A percentile compares a stretch with the other conserved stretches of the same genome.
phyloP scores from a whole-genome alignment of 37 sponge, comb jelly and placozoan species.

The Corticium candelabrum region DNA sequence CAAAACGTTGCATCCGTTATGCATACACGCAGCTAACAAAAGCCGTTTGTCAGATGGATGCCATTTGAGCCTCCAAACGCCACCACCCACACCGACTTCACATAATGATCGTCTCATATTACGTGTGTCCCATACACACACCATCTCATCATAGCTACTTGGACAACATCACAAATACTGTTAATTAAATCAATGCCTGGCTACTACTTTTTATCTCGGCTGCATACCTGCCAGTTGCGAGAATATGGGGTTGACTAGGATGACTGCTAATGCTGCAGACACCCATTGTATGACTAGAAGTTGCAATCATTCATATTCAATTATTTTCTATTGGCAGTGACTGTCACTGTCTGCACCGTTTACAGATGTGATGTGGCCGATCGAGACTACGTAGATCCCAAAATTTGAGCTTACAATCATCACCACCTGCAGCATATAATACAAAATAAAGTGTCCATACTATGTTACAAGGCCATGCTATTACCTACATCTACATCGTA shows the following conservation, averaged over 20 bases:
- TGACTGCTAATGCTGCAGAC: slow-evolving; percentile 67
- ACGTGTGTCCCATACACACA: slow-evolving; percentile 63
- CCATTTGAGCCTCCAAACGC: slow-evolving; percentile 89
- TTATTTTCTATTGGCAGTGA: not conserved
- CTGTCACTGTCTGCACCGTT: too few relatives aligned
- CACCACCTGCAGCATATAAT: too few relatives aligned
- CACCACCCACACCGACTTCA: slow-evolving; percentile 57
- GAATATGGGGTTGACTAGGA: slow-evolving; percentile 23
- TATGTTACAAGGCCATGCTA: too few relatives aligned
- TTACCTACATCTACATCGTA: too few relatives aligned
- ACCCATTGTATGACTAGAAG: slow-evolving; percentile 67
- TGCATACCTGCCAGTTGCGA: slow-evolving; percentile 64
- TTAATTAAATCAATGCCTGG: not conserved
- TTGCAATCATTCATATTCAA: not conserved
- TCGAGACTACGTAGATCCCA: not conserved
- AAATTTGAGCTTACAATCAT: slow-evolving; percentile 17
- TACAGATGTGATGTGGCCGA: not conserved
- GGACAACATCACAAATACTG: not conserved
- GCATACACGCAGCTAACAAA: slow-evolving; percentile 55
- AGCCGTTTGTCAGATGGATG: slow-evolving; percentile 25
- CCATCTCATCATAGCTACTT: slow-evolving; percentile 66
- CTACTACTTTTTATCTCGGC: not conserved
- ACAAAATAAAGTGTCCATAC: too few relatives aligned
- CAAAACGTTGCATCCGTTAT: slow-evolving; percentile 45
- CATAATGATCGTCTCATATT: slow-evolving; percentile 36